phyloP scores from a whole-genome alignment of 92 coral and sea anemone genomes.

The Phenganax subtilis region DNA sequence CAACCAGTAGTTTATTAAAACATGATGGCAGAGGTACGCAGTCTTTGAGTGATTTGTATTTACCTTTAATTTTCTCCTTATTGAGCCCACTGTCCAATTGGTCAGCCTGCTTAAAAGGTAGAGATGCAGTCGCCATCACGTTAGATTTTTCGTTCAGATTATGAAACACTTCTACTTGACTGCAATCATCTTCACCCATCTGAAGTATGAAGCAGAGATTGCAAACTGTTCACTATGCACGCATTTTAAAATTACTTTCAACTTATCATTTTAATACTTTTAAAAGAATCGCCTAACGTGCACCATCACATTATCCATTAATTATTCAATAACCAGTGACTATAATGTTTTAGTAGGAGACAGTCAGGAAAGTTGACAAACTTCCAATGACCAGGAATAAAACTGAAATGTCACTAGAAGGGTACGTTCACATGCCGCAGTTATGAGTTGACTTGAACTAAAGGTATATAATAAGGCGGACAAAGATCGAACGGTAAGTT shows the following conservation, averaged over 20 bases:
- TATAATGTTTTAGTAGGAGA: no score
- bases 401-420: no score
- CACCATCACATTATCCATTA: background rate
- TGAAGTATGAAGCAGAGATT: background rate
- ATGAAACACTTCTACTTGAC: constrained; percentile 1
- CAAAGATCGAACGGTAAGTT: no score
- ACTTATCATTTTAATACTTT: background rate
- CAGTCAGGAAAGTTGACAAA: no score
- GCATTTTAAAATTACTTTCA: no score
- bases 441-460: no score
- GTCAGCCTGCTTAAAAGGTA: background rate
- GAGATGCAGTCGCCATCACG: constrained; percentile 5
- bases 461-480: no score
- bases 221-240: no score
- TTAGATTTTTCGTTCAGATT: constrained; percentile 26
- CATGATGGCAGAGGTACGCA: background rate
- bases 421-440: no score
- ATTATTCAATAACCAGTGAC: no score
- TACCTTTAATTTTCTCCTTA: background rate
- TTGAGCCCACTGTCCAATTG: background rate
- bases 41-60: background rate
- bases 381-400: no score
- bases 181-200: constrained; percentile 21
- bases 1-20: no score
- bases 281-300: background rate